A percentile compares a stretch with the other conserved stretches of the same genome.
Evolutionary conservation across 2,797 vertebrate species (phyloP).

Genomic region (Trachurus trachurus): DNA sequence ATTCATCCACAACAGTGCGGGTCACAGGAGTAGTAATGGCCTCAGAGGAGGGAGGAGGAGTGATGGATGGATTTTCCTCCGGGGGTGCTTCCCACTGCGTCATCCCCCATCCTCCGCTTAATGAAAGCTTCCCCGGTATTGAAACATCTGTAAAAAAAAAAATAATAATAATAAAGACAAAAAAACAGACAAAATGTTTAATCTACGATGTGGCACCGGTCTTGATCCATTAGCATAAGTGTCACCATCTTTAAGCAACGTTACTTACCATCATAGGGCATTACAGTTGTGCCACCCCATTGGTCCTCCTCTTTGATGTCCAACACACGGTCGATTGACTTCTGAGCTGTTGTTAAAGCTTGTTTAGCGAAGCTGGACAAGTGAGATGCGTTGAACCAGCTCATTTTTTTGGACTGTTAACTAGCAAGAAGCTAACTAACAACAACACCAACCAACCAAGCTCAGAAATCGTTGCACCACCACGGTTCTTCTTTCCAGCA

Average conservation of each 20-base stretch:
- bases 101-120: constrained; percentile 95
- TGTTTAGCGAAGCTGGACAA: constrained; percentile 98
- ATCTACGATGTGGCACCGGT: neutral
- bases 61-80: constrained; percentile 78
- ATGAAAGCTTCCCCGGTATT: constrained; percentile 84
- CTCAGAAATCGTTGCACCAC: constrained; percentile 7
- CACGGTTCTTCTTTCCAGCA: neutral
- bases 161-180: no score
- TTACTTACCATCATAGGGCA: constrained; percentile 88
- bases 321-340: constrained; percentile 97
- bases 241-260: neutral
- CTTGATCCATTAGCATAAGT: neutral
- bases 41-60: constrained; percentile 87
- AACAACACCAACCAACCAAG: neutral
- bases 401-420: constrained; percentile 83
- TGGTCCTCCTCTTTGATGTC: constrained; percentile 96
- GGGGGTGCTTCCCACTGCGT: constrained; percentile 92
- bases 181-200: neutral
- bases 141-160: constrained; percentile 68
- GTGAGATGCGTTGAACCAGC: constrained; percentile 98
- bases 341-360: constrained; percentile 97
- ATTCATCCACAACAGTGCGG: constrained; percentile 95
- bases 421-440: constrained; percentile 29
- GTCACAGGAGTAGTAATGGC: constrained; percentile 98
- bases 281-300: constrained; percentile 88